Conservation (phyloP, 1,140 invertebrate genomes). For the Idris sp. region DNA sequence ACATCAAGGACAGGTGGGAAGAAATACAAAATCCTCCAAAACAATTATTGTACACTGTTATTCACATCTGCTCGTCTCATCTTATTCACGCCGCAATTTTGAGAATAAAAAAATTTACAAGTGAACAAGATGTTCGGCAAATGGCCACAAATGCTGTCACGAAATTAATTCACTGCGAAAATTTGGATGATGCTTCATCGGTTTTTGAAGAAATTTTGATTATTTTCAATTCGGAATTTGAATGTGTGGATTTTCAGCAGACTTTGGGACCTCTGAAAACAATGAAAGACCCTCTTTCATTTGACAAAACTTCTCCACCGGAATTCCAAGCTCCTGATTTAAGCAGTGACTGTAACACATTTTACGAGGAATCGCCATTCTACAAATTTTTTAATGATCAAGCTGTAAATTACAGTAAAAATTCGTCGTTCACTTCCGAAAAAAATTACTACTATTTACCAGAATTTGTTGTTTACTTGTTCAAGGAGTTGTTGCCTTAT, state of each 20-base stretch:
- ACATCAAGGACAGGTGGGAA: constrained; percentile 17
- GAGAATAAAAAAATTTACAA: constrained; percentile 6
- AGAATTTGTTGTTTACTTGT: constrained; percentile 10
- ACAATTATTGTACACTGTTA: constrained; percentile 4
- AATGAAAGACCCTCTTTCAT: no score
- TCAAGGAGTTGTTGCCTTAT: constrained; percentile 9
- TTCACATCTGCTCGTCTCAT: constrained; percentile 20
- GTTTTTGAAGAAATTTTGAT: constrained; percentile 3
- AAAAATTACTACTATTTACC: neutral
- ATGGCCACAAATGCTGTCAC: constrained; percentile 1
- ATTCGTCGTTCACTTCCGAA: no score
- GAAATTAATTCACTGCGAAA: neutral
- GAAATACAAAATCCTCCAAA: constrained; percentile 2
- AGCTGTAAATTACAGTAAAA: no score
- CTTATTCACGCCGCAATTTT: constrained; percentile 12
- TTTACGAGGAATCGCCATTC: constrained; percentile 3
- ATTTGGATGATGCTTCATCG: neutral
- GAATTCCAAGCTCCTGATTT: no score
- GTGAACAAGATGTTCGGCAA: neutral
- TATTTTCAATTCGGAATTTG: no score
- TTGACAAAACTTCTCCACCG: no score
- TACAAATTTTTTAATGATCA: constrained; percentile 1
- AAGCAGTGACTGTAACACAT: no score
- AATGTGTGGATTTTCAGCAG: neutral
- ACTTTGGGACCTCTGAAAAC: no score